A percentile compares a stretch with the other conserved stretches of the same genome.
Evolutionary conservation across 2,113 vertebrate species (phyloP).

Genomic region (Oxygymnocypris stewartii): DNA sequence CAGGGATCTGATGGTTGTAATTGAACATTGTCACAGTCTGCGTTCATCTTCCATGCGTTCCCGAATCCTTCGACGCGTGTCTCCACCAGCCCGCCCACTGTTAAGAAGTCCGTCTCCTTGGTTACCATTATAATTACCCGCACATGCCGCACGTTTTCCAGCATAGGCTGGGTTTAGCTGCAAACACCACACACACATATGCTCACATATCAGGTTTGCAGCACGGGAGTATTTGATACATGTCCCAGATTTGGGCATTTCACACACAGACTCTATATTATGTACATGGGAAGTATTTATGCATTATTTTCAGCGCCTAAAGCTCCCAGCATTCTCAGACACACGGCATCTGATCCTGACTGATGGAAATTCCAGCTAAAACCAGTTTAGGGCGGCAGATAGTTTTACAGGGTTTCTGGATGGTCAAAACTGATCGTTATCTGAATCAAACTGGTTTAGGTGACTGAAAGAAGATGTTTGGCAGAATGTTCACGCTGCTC

Average conservation of each 20-base stretch:
- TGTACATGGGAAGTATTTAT: neutral
- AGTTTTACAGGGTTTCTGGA: neutral
- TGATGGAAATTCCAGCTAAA: neutral
- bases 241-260: neutral
- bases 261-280: neutral
- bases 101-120: slow-evolving; percentile 92
- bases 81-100: slow-evolving; percentile 85
- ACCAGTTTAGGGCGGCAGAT: neutral
- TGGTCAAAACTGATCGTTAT: neutral
- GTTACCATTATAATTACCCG: slow-evolving; percentile 94
- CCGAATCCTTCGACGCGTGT: slow-evolving; percentile 84
- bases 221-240: neutral
- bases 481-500: neutral
- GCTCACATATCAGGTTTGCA: neutral
- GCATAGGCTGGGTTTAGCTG: slow-evolving; percentile 83
- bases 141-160: slow-evolving; percentile 89
- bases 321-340: neutral
- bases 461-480: neutral
- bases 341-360: neutral
- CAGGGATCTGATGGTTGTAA: slow-evolving; percentile 84
- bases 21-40: slow-evolving; percentile 79
- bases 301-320: neutral
- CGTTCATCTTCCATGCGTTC: slow-evolving; percentile 89
- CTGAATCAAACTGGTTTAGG: neutral
- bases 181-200: slow-evolving; percentile 32